phyloP scores from a whole-genome alignment of 2,797 vertebrate species.

The Tympanoctomys barrerae region DNA sequence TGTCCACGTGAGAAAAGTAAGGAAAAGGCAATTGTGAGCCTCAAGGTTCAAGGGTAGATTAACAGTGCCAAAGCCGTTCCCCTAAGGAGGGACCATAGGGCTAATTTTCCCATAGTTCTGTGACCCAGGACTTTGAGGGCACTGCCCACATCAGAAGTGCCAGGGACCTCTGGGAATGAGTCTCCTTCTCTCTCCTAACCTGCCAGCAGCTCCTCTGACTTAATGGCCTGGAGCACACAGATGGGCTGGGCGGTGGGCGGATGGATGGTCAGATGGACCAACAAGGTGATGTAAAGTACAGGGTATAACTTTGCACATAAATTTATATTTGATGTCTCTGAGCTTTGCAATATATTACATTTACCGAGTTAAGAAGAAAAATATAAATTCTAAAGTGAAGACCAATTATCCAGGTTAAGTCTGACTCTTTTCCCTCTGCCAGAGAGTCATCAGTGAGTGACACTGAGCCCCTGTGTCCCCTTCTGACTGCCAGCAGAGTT shows the following conservation, averaged over 20 bases:
- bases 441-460: not conserved
- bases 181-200: not conserved
- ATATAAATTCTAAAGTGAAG: not conserved
- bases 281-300: not conserved
- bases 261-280: not conserved
- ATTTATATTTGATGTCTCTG: not conserved
- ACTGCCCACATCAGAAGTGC: not conserved
- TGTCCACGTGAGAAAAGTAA: not conserved
- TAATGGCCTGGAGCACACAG: not conserved
- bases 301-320: not conserved
- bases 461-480: not conserved
- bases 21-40: not conserved
- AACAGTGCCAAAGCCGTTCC: not conserved
- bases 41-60: not conserved
- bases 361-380: not conserved
- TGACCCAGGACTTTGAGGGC: not conserved
- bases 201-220: not conserved
- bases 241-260: not conserved
- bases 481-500: not conserved
- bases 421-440: not conserved
- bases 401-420: not conserved
- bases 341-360: constrained; percentile 19
- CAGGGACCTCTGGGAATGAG: not conserved
- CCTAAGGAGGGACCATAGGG: not conserved
- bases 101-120: not conserved